A percentile compares a stretch with the other conserved stretches of the same genome.
Evolutionary conservation across 2,888 invertebrate genomes (phyloP).

Genomic region (Timema podura): DNA sequence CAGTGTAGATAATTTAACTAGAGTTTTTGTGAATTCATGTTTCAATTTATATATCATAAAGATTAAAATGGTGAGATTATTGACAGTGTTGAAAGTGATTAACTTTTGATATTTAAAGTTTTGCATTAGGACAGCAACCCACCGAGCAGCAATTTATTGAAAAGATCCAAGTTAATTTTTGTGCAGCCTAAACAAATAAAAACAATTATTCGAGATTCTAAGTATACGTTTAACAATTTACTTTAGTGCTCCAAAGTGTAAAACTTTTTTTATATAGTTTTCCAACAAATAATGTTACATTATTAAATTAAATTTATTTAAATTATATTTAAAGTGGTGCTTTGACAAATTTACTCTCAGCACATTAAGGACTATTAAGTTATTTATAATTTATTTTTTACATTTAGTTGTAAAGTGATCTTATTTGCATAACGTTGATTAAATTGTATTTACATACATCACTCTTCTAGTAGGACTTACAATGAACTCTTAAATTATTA

Average conservation of each 20-base stretch:
- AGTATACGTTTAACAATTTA: too few species aligned
- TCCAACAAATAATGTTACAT: too few species aligned
- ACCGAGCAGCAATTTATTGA: conserved; percentile 21
- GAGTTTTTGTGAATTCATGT: background rate
- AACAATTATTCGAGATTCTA: too few species aligned
- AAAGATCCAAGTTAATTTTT: conserved; percentile 11
- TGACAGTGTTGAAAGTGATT: background rate
- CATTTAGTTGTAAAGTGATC: too few species aligned
- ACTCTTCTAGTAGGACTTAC: background rate
- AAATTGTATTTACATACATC: background rate
- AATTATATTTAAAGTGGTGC: too few species aligned
- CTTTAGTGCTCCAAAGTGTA: too few species aligned
- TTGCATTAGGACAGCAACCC: conserved; percentile 24
- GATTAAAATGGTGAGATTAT: background rate
- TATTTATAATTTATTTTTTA: too few species aligned
- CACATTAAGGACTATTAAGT: too few species aligned
- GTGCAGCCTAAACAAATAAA: background rate
- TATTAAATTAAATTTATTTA: too few species aligned
- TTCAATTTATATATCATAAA: background rate
- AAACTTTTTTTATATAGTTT: too few species aligned
- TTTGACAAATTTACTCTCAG: too few species aligned
- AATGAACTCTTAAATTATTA: background rate
- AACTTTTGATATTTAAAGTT: conserved; percentile 1
- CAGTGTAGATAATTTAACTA: conserved; percentile 8
- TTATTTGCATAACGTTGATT: background rate